Conservation (phyloP, 1,140 invertebrate genomes). For the Drosophila tani region DNA sequence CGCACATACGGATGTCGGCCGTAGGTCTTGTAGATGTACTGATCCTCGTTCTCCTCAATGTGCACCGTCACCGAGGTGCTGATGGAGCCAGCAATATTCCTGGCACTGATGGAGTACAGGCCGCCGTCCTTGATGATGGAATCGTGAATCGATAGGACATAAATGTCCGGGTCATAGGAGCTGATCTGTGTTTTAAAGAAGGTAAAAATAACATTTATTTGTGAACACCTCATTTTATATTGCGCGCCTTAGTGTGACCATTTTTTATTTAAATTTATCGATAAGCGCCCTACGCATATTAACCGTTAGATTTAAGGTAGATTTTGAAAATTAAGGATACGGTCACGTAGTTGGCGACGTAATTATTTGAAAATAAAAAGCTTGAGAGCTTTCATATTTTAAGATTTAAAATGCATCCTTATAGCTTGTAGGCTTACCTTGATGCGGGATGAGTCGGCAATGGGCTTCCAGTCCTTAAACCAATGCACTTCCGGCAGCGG, state of each 20-base stretch:
- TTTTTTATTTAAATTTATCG: too few relatives aligned
- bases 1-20: conserved; percentile 87
- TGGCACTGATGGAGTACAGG: conserved; percentile 96
- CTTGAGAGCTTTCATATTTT: too few relatives aligned
- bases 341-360: too few relatives aligned
- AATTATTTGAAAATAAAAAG: too few relatives aligned
- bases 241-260: too few relatives aligned
- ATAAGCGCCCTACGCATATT: too few relatives aligned
- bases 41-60: conserved; percentile 94
- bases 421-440: conserved; percentile 87
- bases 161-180: conserved; percentile 93
- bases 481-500: conserved; percentile 98
- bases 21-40: conserved; percentile 90
- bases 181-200: conserved; percentile 87
- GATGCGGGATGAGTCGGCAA: conserved; percentile 91
- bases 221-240: too few relatives aligned
- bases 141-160: conserved; percentile 93
- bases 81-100: conserved; percentile 96
- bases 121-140: conserved; percentile 95
- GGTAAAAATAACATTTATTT: too few relatives aligned
- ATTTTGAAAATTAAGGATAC: too few relatives aligned
- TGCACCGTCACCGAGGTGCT: conserved; percentile 95
- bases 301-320: too few relatives aligned
- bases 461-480: conserved; percentile 98
- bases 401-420: too few relatives aligned